A percentile compares a stretch with the other conserved stretches of the same genome.
These are phyloP conservation scores for Drosophila teissieri DNA, from an alignment of 1,140 invertebrate species.

Conservation along the genomic window DNA sequence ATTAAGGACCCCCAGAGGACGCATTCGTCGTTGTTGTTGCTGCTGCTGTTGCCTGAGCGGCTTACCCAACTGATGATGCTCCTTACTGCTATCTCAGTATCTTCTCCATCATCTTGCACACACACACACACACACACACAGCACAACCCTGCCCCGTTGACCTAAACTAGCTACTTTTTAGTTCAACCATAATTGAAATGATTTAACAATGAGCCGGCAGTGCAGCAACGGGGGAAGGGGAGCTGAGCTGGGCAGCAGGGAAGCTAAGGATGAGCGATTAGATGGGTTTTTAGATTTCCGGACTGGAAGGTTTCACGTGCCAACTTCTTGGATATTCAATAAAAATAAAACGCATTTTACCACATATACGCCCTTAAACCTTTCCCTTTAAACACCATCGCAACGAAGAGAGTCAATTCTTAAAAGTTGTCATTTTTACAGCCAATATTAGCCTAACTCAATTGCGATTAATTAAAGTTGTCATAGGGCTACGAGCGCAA, in stretches of 20 bases:
- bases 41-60: constrained; percentile 23
- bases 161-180: constrained; percentile 42
- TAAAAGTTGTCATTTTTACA: neutral
- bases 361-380: too few relatives aligned
- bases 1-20: constrained; percentile 27
- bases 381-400: too few relatives aligned
- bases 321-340: neutral
- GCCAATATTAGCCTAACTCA: constrained; percentile 24
- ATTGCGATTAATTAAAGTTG: constrained; percentile 57
- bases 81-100: neutral
- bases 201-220: constrained; percentile 39
- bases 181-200: constrained; percentile 48
- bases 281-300: neutral
- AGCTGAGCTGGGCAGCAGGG: neutral
- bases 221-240: neutral
- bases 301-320: neutral
- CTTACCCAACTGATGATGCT: constrained; percentile 32
- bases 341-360: neutral
- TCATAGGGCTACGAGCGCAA: constrained; percentile 15
- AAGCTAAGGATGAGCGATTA: neutral
- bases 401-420: too few relatives aligned
- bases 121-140: too few relatives aligned
- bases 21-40: neutral
- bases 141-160: constrained; percentile 15
- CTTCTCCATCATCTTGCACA: neutral